Conservation (phyloP, 2,888 invertebrate genomes). For the Bombylius major region DNA sequence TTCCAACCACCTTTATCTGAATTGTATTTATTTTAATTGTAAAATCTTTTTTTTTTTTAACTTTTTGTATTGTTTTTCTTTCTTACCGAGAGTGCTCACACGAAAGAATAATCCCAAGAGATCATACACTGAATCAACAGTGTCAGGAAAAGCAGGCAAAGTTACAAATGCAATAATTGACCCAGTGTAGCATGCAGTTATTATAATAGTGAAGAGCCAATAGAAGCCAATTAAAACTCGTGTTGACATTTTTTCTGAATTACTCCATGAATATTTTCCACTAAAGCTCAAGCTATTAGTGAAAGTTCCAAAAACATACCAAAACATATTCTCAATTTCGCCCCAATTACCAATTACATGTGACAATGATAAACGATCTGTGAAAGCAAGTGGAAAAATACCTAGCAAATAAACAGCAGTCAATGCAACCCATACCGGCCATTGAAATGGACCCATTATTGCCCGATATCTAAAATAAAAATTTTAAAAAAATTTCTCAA, state of each 20-base stretch:
- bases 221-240: conserved; percentile 60
- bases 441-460: conserved; percentile 71
- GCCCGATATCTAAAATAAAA: conserved; percentile 53
- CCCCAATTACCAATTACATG: conserved; percentile 55
- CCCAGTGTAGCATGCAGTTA: conserved; percentile 72
- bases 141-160: conserved; percentile 59
- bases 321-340: conserved; percentile 72
- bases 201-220: conserved; percentile 77
- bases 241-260: conserved; percentile 53
- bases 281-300: conserved; percentile 66
- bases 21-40: conserved; percentile 12
- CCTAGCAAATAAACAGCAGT: conserved; percentile 58
- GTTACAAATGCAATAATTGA: conserved; percentile 77
- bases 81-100: conserved; percentile 56
- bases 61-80: too few species aligned
- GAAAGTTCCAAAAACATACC: conserved; percentile 77
- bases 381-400: conserved; percentile 61
- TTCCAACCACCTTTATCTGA: conserved; percentile 66
- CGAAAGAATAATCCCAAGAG: conserved; percentile 53
- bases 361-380: conserved; percentile 52
- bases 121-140: conserved; percentile 56
- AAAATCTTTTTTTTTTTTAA: background rate
- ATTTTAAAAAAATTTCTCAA: background rate
- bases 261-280: conserved; percentile 58
- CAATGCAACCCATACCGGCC: conserved; percentile 66